Evolutionary conservation across 2,888 invertebrate species (phyloP).

Genomic region (Caenorhabditis afra): DNA sequence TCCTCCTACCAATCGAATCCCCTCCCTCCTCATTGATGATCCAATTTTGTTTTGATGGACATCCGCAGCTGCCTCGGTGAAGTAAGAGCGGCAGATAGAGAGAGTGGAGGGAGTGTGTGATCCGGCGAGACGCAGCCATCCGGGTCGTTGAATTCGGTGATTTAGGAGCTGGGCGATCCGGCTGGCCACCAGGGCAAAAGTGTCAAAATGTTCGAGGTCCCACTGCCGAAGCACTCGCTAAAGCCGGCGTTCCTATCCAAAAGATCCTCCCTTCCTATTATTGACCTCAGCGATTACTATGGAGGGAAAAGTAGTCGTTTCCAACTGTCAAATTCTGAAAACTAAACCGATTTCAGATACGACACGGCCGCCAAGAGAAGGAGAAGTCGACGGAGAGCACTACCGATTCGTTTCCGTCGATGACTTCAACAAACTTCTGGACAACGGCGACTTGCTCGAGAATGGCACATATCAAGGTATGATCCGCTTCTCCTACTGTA

Average conservation of each 20-base stretch:
- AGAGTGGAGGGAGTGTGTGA: constrained; percentile 37
- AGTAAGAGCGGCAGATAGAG: neutral
- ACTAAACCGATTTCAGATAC: constrained; percentile 82
- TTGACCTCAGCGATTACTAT: constrained; percentile 46
- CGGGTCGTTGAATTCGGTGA: constrained; percentile 49
- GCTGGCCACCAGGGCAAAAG: constrained; percentile 7
- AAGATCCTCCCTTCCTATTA: constrained; percentile 48
- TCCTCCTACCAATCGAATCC: constrained; percentile 49
- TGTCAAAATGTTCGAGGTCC: constrained; percentile 41
- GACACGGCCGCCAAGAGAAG: constrained; percentile 83
- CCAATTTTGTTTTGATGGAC: constrained; percentile 40
- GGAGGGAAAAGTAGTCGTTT: constrained; percentile 22
- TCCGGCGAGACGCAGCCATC: constrained; percentile 31
- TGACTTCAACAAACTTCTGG: constrained; percentile 71
- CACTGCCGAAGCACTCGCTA: constrained; percentile 29
- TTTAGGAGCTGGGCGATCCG: constrained; percentile 44
- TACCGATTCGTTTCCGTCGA: constrained; percentile 82
- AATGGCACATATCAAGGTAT: constrained; percentile 85
- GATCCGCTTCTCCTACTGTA: constrained; percentile 1
- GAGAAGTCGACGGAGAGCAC: constrained; percentile 85
- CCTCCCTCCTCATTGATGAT: neutral
- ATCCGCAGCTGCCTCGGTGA: constrained; percentile 38
- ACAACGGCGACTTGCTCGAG: constrained; percentile 84
- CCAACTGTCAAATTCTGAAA: neutral
- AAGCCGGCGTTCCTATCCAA: constrained; percentile 56